Percentiles rank a stretch among this genome's conserved stretches.
Evolutionary conservation across 2,888 invertebrate species (phyloP).

Genomic region (Caenorhabditis sp.): DNA sequence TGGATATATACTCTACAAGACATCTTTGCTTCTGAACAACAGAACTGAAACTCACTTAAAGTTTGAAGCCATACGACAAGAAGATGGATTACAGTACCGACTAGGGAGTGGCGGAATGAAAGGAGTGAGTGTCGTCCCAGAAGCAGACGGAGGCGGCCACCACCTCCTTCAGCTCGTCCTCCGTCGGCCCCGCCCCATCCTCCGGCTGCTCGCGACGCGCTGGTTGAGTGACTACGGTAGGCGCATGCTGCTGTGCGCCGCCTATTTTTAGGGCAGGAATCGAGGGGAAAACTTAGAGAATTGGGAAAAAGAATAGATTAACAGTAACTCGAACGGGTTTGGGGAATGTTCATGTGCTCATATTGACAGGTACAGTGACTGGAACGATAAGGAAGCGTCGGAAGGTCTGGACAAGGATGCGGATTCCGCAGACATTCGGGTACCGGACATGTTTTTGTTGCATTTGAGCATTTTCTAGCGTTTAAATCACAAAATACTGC

Average conservation of each 20-base stretch:
- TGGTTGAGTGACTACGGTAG: slow-evolving; percentile 57
- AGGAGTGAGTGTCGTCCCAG: slow-evolving; percentile 36
- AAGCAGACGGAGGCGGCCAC: slow-evolving; percentile 56
- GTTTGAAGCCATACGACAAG: too few relatives aligned
- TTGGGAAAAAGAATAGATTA: neutral
- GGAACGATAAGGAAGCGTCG: slow-evolving; percentile 39
- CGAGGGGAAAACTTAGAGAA: neutral
- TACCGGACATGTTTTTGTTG: too few relatives aligned
- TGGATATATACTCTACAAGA: neutral
- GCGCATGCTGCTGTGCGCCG: slow-evolving; percentile 48
- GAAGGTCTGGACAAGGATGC: slow-evolving; percentile 13
- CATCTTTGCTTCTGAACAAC: too few relatives aligned
- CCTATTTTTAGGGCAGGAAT: slow-evolving; percentile 24
- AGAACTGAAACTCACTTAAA: neutral
- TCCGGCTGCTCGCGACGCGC: slow-evolving; percentile 35
- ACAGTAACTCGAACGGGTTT: neutral
- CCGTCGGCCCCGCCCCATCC: slow-evolving; percentile 41
- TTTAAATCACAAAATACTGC: neutral
- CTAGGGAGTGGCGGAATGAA: slow-evolving; percentile 13
- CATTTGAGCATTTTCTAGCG: too few relatives aligned
- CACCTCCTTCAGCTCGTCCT: slow-evolving; percentile 50
- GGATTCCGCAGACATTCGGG: neutral
- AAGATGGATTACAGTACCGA: neutral
- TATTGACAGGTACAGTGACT: slow-evolving; percentile 7
- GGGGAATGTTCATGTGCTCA: neutral